Evolutionary conservation across 2,113 vertebrate species (phyloP).

Genomic region (Columba janthina): DNA sequence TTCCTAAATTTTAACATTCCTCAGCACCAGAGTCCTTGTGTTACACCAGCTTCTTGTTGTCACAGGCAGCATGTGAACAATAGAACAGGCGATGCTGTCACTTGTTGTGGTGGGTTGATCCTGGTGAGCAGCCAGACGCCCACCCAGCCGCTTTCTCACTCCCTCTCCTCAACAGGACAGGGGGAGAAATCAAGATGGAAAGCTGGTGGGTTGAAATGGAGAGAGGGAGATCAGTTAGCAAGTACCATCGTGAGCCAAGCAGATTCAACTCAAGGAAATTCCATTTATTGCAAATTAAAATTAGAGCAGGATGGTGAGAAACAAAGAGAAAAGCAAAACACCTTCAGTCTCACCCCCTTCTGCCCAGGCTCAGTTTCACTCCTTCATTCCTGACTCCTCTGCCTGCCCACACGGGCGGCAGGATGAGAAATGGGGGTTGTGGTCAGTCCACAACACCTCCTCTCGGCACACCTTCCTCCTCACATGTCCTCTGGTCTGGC

Average conservation of each 20-base stretch:
- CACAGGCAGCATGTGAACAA: accelerated
- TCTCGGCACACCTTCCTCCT: neutral
- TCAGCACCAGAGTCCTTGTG: neutral
- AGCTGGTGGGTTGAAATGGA: neutral
- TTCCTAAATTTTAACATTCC: neutral
- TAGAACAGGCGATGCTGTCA: neutral
- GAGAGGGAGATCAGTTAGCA: neutral
- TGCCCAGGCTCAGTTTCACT: neutral
- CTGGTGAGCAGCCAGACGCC: neutral
- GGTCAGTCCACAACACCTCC: neutral
- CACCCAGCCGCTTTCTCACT: neutral
- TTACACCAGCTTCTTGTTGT: neutral
- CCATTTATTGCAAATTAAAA: neutral
- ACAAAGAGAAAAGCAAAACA: neutral
- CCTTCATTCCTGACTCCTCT: neutral
- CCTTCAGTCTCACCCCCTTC: neutral
- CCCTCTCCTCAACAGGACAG: accelerated
- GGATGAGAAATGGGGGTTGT: neutral
- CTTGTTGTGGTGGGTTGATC: neutral
- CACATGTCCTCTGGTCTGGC: neutral
- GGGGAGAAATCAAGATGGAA: neutral
- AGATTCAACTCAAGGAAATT: neutral
- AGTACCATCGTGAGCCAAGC: neutral
- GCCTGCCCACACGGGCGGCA: too few relatives aligned
- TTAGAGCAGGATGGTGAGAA: neutral